These are phyloP conservation scores for Gasterosteus aculeatus DNA, from an alignment of 2,113 vertebrate species.

Conservation along the genomic window DNA sequence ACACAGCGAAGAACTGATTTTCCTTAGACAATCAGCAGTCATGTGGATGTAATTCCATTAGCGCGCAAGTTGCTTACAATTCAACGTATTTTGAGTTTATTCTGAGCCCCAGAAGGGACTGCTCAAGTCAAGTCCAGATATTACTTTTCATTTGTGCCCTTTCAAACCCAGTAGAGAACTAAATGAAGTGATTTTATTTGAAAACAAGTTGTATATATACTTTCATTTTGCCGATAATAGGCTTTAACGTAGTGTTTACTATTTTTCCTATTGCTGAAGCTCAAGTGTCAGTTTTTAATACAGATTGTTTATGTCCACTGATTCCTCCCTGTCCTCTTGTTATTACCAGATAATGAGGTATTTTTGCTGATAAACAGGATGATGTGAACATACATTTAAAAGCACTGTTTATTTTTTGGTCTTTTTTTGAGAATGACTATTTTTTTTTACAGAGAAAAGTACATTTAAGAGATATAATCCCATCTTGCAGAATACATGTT, in stretches of 20 bases:
- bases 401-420: too few relatives aligned
- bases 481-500: too few relatives aligned
- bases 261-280: constrained; percentile 1
- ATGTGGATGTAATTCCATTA: constrained; percentile 67
- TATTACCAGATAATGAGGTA: constrained; percentile 11
- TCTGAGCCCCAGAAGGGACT: constrained; percentile 19
- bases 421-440: neutral
- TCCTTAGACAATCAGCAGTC: constrained; percentile 38
- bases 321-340: neutral
- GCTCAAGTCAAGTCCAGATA: constrained; percentile 35
- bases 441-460: neutral
- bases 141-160: constrained; percentile 32
- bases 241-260: neutral
- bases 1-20: constrained; percentile 57
- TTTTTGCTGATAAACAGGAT: neutral
- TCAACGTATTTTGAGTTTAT: constrained; percentile 51
- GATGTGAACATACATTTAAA: neutral
- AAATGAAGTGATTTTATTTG: neutral
- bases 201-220: too few relatives aligned
- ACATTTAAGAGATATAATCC: neutral
- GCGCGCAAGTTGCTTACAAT: constrained; percentile 55
- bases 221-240: neutral
- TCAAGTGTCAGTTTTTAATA: neutral
- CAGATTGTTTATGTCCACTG: neutral
- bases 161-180: constrained; percentile 35